A percentile compares a stretch with the other conserved stretches of the same genome.
Evolutionary conservation across 2,797 vertebrate genomes (phyloP).

Genomic region (Pyrocephalus nanus): DNA sequence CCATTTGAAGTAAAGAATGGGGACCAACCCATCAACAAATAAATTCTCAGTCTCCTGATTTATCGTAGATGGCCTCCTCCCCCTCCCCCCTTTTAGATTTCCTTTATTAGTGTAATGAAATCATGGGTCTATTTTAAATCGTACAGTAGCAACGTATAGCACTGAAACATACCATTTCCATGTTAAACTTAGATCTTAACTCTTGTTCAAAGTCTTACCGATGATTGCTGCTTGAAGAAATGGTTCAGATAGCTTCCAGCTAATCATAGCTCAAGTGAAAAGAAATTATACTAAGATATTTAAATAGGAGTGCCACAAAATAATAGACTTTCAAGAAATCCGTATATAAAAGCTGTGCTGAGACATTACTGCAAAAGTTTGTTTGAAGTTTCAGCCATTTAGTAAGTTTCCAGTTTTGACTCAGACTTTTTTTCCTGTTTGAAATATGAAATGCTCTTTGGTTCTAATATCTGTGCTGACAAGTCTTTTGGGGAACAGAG

Average conservation of each 20-base stretch:
- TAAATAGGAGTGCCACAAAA: background rate
- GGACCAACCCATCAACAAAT: background rate
- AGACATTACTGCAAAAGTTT: background rate
- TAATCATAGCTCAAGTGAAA: background rate
- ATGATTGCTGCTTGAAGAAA: background rate
- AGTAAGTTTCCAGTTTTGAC: background rate
- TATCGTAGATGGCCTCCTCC: background rate
- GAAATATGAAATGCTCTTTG: background rate
- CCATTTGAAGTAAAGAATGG: background rate
- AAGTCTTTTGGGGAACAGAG: background rate
- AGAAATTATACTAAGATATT: background rate
- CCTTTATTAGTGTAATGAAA: background rate
- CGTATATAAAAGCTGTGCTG: background rate
- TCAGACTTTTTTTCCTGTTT: background rate
- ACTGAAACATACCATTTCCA: background rate
- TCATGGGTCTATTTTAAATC: background rate
- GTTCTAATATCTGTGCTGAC: background rate
- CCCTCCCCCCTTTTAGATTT: background rate
- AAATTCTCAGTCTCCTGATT: background rate
- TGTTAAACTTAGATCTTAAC: background rate
- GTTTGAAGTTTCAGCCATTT: background rate
- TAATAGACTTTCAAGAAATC: background rate
- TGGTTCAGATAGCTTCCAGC: background rate
- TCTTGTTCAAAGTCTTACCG: background rate
- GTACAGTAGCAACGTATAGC: background rate